Evolutionary conservation across 2,888 invertebrate species (phyloP), one percentile per base, ranked within the genome.

Genomic region (Lochmaea capreae): DNA sequence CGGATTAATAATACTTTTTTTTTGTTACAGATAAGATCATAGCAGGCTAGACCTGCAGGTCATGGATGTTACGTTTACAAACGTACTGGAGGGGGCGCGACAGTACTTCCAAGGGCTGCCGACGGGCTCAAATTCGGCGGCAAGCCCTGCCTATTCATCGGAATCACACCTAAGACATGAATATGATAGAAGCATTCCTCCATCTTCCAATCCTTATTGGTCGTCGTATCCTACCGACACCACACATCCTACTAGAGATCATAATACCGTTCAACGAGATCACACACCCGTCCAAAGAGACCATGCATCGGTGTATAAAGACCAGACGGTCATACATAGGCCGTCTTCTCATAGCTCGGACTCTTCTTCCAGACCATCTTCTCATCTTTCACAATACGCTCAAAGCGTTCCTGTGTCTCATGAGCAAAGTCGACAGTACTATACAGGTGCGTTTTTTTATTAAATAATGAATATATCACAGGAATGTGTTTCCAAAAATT

Each of bases 41-140:
- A 82, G 86, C 86, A 86, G 86, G 85, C 81, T 76, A 67, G 75
- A 81, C 84, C 86, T 86, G 86, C 87, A 88, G 89, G 92, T 90
- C 89, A 93, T 93, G 93, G 93, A 93, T 90, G 92, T 91, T 88
- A 90, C 91, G 88, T 91, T 89, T 89, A 93, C 92, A 88, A 94
- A 93, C 92, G 93, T 93, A 89, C 89, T 94, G 91, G 93, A 94
- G 91, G 93, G 93, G 88, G 93, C 93, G 87, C 92, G 94, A 87
- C 93, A 93, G 90, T 94, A 93, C 89, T 94, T 94, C 88, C 92
- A 94, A 90, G 94, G 94, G 86, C 89, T 94, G 86, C 94, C 94
- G 79, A 88, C 89, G 81, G 89, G 89, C 67, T 80, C 87, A 22
- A 83, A 84, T 75, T 84, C 87, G 33, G 81, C 86, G 78, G 82